phyloP scores from a whole-genome alignment of 2,797 vertebrate species.

The Valencia hispanica region DNA sequence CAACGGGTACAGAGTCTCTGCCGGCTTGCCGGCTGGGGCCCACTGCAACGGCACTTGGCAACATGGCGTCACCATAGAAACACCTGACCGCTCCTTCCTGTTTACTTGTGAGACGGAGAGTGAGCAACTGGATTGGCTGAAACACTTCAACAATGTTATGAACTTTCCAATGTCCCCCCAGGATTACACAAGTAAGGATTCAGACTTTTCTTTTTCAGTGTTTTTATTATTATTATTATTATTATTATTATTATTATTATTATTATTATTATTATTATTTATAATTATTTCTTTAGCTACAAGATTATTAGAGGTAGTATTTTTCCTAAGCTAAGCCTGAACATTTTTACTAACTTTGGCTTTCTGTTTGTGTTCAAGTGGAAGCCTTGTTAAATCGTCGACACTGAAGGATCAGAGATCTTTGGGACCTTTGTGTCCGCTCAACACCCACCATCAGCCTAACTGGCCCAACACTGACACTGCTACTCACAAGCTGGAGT shows the following conservation, averaged over 20 bases:
- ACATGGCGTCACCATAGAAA: slow-evolving; percentile 87
- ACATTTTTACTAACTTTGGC: background rate
- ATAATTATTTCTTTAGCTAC: background rate
- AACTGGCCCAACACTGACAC: background rate
- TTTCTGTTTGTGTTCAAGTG: slow-evolving; percentile 75
- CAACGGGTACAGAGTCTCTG: slow-evolving; percentile 79
- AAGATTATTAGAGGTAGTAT: background rate
- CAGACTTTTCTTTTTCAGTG: background rate
- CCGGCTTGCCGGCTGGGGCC: slow-evolving; percentile 80
- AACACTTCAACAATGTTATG: slow-evolving; percentile 80
- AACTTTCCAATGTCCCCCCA: slow-evolving; percentile 87
- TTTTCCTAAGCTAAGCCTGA: background rate
- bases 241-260: too few relatives aligned
- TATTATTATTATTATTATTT: too few relatives aligned
- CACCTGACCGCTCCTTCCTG: slow-evolving; percentile 88
- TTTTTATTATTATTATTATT: too few relatives aligned
- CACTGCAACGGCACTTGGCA: slow-evolving; percentile 85
- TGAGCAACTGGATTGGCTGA: slow-evolving; percentile 88
- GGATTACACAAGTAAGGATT: slow-evolving; percentile 87
- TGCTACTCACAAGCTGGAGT: slow-evolving; percentile 1
- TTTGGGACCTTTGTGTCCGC: slow-evolving; percentile 11
- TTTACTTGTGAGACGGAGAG: slow-evolving; percentile 89
- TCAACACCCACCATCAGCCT: slow-evolving; percentile 8
- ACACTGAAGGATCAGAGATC: slow-evolving; percentile 63
- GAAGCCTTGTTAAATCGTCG: slow-evolving; percentile 88